Base-by-base conservation (phyloP, 2,888 invertebrate genomes). In the Platerodrilus igneus region DNA sequence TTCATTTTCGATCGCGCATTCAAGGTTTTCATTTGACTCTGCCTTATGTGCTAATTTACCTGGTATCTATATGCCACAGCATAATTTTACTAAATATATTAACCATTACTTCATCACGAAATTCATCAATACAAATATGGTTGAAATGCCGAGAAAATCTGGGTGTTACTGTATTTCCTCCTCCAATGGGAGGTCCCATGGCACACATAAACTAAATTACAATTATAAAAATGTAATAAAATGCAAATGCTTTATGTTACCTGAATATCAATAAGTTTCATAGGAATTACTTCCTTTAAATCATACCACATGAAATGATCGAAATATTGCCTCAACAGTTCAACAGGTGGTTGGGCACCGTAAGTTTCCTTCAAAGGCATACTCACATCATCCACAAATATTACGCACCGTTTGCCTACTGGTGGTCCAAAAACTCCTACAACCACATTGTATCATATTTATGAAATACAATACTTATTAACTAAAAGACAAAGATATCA, bases 301-400 rank as follows among this genome's bases (percentile, higher is more conserved):
- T 95, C 93, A 62, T 85, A 86, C 94, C 94, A 95, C 59, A 86
- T 83, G 50, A 81, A 79, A 52, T 93, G 87, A 66, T 95, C 95
- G 25, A 94, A 78, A 75, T 86, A 86, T 69, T 93, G 93, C 13
- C 95, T 73, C 14, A 96, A 67, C 23, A 96, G 72, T 64, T 96
- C 95, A 37, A 96, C 89, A 0, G 95, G 91, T 0, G 95, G 94
- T 64, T 95, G 94, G 0, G 94, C 93, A 0, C 94, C 95, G 59
- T 89, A 94, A 2, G 78, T 78, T 68, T 92, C 91, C 36, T 86
- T 81, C 55, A 86, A 72, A 0, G 95, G 95, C 91, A 95, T 91
- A 57, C 91, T 92, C n/a, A 96, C 80, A 64, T 96, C 95, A 60
- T 96, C 96, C 19, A 96, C 89, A 64, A 95, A 95, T 28, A 94